phyloP scores from a whole-genome alignment of 2,888 invertebrate species.

The Caenorhabditis angaria region DNA sequence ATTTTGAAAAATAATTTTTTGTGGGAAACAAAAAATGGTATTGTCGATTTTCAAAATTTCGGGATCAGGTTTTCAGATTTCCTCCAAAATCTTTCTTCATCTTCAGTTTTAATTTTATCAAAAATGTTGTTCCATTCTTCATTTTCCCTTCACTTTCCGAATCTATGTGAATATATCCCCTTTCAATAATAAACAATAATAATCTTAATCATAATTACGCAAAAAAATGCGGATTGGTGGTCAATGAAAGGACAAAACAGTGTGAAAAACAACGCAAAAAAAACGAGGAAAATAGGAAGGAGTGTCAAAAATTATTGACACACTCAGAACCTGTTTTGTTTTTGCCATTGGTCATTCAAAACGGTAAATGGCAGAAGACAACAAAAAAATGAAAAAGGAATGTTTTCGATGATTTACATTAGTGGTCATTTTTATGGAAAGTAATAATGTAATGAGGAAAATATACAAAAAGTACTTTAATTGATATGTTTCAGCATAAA shows the following conservation, averaged over 20 bases:
- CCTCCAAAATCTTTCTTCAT: too few relatives aligned
- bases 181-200: too few relatives aligned
- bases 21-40: too few relatives aligned
- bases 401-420: constrained; percentile 1
- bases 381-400: not conserved
- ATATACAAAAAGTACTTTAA: too few relatives aligned
- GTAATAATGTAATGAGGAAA: not conserved
- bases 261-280: constrained; percentile 42
- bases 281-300: constrained; percentile 19
- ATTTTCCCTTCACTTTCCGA: too few relatives aligned
- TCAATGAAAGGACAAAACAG: constrained; percentile 11
- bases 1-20: too few relatives aligned
- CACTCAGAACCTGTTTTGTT: constrained; percentile 40
- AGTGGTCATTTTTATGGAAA: not conserved
- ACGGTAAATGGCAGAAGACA: not conserved
- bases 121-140: too few relatives aligned
- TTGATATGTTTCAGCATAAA: too few relatives aligned
- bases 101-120: too few relatives aligned
- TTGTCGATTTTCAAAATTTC: too few relatives aligned
- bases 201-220: constrained; percentile 29
- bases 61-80: too few relatives aligned
- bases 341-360: constrained; percentile 1
- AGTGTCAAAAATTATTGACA: constrained; percentile 49
- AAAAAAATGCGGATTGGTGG: constrained; percentile 29
- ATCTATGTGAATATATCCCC: too few relatives aligned